These are phyloP conservation scores for Montipora sp. DNA, from an alignment of 64 coral and sea anemone species.

Conservation along the genomic window DNA sequence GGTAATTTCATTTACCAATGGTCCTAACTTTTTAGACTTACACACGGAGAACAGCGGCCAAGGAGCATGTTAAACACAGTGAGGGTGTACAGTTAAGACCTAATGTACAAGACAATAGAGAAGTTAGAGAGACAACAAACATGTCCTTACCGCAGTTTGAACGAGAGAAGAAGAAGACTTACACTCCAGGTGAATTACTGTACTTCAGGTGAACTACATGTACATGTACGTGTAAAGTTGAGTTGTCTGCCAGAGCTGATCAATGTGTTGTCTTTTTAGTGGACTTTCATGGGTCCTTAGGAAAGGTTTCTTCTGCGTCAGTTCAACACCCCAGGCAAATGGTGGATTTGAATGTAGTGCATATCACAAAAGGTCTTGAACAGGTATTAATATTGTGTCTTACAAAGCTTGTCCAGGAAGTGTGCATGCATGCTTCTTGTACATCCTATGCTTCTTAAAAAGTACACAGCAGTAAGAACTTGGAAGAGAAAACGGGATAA, in stretches of 20 bases:
- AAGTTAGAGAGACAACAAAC: conserved; percentile 32
- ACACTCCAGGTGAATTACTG: conserved; percentile 78
- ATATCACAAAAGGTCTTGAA: conserved; percentile 67
- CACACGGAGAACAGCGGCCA: conserved; percentile 71
- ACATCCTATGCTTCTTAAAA: neutral
- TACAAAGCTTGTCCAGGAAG: no score
- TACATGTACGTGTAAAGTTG: neutral
- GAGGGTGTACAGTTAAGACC: conserved; percentile 66
- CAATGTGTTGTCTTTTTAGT: conserved; percentile 14
- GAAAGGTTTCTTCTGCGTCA: conserved; percentile 83
- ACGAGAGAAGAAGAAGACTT: conserved; percentile 69
- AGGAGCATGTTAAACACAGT: conserved; percentile 76
- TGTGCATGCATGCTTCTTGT: no score
- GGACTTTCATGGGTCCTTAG: conserved; percentile 77
- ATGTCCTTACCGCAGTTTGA: conserved; percentile 95
- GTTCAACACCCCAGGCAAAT: conserved; percentile 87
- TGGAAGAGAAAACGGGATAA: no score
- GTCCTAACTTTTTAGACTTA: conserved; percentile 56
- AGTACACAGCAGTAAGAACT: no score
- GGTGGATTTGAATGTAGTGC: conserved; percentile 59
- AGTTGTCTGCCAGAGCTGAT: neutral
- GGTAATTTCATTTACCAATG: no score
- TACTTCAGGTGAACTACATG: neutral
- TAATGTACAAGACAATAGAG: conserved; percentile 49
- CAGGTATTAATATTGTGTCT: conserved; percentile 53